Base-by-base conservation (phyloP, 2,113 vertebrate genomes). In the Pterocles burchelli region DNA sequence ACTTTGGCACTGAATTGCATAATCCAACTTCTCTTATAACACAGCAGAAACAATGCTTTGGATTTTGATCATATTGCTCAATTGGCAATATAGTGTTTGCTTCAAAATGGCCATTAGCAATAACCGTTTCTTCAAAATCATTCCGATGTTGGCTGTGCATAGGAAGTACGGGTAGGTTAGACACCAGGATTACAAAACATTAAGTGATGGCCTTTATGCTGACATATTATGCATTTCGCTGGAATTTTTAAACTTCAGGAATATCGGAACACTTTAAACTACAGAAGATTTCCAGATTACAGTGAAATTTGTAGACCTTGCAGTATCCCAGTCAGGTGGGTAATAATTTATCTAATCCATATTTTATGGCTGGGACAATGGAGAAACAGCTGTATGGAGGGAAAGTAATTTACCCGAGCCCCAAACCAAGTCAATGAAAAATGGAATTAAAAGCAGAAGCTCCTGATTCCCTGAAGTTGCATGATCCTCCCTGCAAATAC, bases 21-120 rank as follows among this genome's bases (percentile, higher is more conserved):
- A 89, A 94, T 73, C 76, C 90, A 88, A 49, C 66, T 28, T 95
- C 33, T 96, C 83, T 93, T 97, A 76, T 66, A 96, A 83, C 28
- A 84, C 21, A 90, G 79, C 62, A 66, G 72, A 95, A 96, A 90
- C 38, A 95, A 24, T 95, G 57, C 36, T 92, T 79, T 96, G 90
- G 62, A 85, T 94, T 92, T 96, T 91, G 73, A 93, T 81, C 10
- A 28, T 43, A 36, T 86, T 88, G 46, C 43, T 63, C 54, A 90
- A 73, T 41, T 1, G 2, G 25, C 51, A 79, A 51, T 66, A 41
- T 52, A 84, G 46, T 82, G 31, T 73, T 96, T 71, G 13, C 51
- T 85, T 88, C 48, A 70, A 91, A 97, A 91, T 33, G 51, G 9
- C 11, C 74, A 22, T 73, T 49, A 83, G 12, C 15, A 83, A 21